phyloP scores from a whole-genome alignment of 2,888 invertebrate species.

The Pollenia labialis region DNA sequence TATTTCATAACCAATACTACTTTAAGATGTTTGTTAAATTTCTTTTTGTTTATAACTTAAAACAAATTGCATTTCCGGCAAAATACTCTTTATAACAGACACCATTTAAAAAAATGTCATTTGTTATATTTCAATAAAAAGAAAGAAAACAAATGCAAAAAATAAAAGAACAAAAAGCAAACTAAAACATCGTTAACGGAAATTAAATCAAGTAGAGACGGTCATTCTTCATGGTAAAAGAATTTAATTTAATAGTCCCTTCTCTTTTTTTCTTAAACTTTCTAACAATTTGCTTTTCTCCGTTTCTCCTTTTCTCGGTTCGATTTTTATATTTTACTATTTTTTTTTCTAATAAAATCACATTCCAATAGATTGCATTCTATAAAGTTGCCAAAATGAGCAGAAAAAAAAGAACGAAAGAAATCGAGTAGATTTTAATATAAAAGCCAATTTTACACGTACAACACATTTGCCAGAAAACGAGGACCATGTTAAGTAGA shows the following conservation, averaged over 20 bases:
- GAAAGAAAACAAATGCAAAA: constrained; percentile 8
- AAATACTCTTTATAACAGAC: constrained; percentile 50
- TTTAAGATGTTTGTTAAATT: constrained; percentile 24
- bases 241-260: constrained; percentile 41
- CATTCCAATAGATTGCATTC: constrained; percentile 73
- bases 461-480: constrained; percentile 70
- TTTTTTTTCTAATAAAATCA: constrained; percentile 63
- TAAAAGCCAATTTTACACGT: constrained; percentile 72
- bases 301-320: constrained; percentile 23
- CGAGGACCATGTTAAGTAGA: constrained; percentile 57
- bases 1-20: constrained; percentile 55
- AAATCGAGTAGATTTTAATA: constrained; percentile 22
- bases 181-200: constrained; percentile 69
- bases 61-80: constrained; percentile 81
- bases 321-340: background rate
- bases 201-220: constrained; percentile 71
- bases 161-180: constrained; percentile 30
- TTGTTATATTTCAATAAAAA: constrained; percentile 4
- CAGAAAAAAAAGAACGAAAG: constrained; percentile 2
- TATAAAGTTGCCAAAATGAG: constrained; percentile 72
- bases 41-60: constrained; percentile 39
- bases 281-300: constrained; percentile 48
- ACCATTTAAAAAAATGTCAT: constrained; percentile 19
- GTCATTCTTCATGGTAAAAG: constrained; percentile 58
- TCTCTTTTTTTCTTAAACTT: constrained; percentile 4